Evolutionary conservation across 2,888 invertebrate species (phyloP).

Genomic region (Morpho deidamia): DNA sequence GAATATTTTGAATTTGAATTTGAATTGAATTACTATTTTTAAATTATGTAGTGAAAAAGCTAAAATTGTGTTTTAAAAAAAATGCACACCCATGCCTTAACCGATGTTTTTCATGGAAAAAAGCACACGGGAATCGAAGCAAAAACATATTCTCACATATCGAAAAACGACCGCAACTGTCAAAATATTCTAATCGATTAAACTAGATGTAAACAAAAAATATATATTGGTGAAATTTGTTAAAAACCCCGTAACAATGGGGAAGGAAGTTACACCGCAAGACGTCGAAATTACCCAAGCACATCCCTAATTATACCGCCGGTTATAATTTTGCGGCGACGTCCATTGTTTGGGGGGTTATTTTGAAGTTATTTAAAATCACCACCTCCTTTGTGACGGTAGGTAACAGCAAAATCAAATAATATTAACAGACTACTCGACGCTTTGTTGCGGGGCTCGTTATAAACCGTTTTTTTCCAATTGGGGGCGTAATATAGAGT

Average conservation of each 20-base stretch:
- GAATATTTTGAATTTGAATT: no score
- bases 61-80: no score
- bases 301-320: conserved; percentile 68
- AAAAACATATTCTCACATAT: conserved; percentile 42
- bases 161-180: conserved; percentile 68
- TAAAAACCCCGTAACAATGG: conserved; percentile 51
- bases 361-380: conserved; percentile 40
- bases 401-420: conserved; percentile 63
- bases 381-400: conserved; percentile 54
- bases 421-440: conserved; percentile 42
- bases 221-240: conserved; percentile 35
- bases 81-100: no score
- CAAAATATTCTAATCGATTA: conserved; percentile 72
- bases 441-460: conserved; percentile 42
- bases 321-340: conserved; percentile 62
- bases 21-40: no score
- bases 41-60: no score
- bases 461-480: conserved; percentile 43
- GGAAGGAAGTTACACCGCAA: conserved; percentile 72
- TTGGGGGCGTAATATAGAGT: conserved; percentile 32
- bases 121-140: conserved; percentile 29
- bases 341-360: conserved; percentile 29
- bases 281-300: conserved; percentile 55
- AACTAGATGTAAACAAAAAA: conserved; percentile 41
- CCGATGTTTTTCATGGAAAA: not conserved